Base-by-base conservation (phyloP, 2,797 vertebrate genomes). In the Spheniscus humboldti region DNA sequence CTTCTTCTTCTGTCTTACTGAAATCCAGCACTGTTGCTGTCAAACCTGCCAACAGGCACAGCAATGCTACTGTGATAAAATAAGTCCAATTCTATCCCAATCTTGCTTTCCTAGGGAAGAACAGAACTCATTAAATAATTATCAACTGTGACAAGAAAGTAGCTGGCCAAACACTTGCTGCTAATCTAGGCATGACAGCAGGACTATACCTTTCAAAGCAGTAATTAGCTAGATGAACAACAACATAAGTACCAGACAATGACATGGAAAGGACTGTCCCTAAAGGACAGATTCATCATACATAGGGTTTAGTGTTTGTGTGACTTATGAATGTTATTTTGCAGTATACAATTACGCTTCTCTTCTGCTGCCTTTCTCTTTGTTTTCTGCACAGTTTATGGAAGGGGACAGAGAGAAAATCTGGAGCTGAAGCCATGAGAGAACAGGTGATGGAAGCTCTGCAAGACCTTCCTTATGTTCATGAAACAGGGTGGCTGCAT, bases 221-320 rank as follows among this genome's bases (percentile, higher is more conserved):
- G 90, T 96, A 95, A 95, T 97, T 97, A 97, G 92, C 93, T 97
- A 92, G 93, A 94, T 95, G 95, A 96, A 95, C 93, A 92, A 96
- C 93, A 97, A 97, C 74, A 91, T 93, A 97, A 96, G 96, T 95
- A 94, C 80, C 90, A 97, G 86, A 90, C 90, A 97, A 96, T 86
- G 97, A 94, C 92, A 97, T 13, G 37, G 86, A 95, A 97, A 86
- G 91, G 88, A 97, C 95, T 95, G 93, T 97, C 94, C 97, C 97
- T 97, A 96, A 97, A 97, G 97, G 96, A 97, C 89, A 96, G 96
- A 97, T 97, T 93, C 93, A 97, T 97, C 97, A 97, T 97, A 96
- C 6, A 19, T 86, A 94, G 94, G 93, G 73, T 96, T 97, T 96
- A 97, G 92, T 93, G 92, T 97, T 96, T 96, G 75, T 86, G 69